These are phyloP conservation scores for Capitulum mitella DNA, from an alignment of 2,888 invertebrate species.

Conservation along the genomic window DNA sequence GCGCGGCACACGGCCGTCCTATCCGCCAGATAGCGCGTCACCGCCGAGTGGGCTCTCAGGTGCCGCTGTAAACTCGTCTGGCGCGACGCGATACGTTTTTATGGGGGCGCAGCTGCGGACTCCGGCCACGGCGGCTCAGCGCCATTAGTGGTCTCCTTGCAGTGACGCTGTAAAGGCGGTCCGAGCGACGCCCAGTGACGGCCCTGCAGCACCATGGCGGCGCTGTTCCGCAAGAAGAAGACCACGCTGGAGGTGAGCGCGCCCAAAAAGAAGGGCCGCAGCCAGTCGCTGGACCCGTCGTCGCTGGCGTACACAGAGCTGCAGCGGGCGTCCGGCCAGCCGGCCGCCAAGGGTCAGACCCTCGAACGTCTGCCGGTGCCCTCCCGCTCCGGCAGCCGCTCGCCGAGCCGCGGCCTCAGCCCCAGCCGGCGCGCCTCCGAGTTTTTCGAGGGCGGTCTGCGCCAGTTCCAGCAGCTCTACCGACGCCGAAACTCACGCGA, in stretches of 20 bases:
- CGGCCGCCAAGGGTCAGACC: background rate
- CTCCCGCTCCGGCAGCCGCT: background rate
- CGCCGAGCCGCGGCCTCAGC: background rate
- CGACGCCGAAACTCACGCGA: background rate
- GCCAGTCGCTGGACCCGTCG: constrained; percentile 9
- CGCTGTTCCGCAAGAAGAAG: constrained; percentile 1
- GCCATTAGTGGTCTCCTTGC: background rate
- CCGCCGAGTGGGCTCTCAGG: background rate
- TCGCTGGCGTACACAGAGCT: background rate
- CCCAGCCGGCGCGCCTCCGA: background rate
- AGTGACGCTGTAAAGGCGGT: background rate
- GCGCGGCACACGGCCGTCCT: no score
- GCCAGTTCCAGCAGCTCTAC: constrained; percentile 11
- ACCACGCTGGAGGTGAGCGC: background rate
- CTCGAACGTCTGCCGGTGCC: background rate
- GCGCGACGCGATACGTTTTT: background rate
- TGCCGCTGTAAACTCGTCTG: background rate
- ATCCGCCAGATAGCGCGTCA: background rate
- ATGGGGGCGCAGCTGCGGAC: background rate
- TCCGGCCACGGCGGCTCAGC: background rate
- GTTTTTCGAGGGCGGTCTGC: constrained; percentile 13
- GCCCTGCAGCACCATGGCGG: background rate
- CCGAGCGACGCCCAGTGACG: no score
- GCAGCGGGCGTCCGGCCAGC: background rate
- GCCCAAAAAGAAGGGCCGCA: constrained; percentile 7